Conservation (phyloP, 2,888 invertebrate species). For the Polydrusus tereticollis region DNA sequence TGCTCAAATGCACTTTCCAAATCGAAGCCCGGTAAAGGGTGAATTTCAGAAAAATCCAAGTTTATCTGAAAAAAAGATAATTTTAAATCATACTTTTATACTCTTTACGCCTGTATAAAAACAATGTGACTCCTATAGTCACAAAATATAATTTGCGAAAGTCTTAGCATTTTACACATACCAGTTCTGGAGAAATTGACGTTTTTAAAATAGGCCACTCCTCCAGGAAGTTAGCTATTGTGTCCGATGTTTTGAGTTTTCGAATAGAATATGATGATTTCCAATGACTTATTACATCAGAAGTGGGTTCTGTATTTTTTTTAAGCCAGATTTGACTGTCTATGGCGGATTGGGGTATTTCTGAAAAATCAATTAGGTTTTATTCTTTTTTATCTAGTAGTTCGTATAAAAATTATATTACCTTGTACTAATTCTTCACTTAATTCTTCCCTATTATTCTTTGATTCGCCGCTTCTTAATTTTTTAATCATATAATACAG, state of each 20-base stretch:
- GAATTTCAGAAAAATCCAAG: not conserved
- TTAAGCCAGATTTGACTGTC: slow-evolving; percentile 24
- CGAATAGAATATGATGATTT: slow-evolving; percentile 20
- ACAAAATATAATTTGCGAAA: too few relatives aligned
- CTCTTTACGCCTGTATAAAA: too few relatives aligned
- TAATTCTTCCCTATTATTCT: not conserved
- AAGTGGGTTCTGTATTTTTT: slow-evolving; percentile 19
- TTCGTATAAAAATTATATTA: not conserved
- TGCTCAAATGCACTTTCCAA: not conserved
- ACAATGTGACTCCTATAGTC: too few relatives aligned
- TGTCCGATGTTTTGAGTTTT: not conserved
- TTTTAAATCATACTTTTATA: not conserved
- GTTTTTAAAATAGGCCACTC: slow-evolving; percentile 20
- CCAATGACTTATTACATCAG: slow-evolving; percentile 22
- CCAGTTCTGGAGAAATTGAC: slow-evolving; percentile 9
- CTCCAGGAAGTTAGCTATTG: not conserved
- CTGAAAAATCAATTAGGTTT: not conserved
- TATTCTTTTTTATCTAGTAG: not conserved
- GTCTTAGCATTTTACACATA: not conserved
- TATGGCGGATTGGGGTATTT: slow-evolving; percentile 1
- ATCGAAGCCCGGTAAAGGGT: not conserved
- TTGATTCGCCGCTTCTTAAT: not conserved
- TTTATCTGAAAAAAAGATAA: not conserved
- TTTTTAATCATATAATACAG: not conserved
- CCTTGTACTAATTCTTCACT: not conserved